These are phyloP conservation scores for Diplodus puntazzo DNA, from an alignment of 2,797 vertebrate genomes.

Conservation along the genomic window DNA sequence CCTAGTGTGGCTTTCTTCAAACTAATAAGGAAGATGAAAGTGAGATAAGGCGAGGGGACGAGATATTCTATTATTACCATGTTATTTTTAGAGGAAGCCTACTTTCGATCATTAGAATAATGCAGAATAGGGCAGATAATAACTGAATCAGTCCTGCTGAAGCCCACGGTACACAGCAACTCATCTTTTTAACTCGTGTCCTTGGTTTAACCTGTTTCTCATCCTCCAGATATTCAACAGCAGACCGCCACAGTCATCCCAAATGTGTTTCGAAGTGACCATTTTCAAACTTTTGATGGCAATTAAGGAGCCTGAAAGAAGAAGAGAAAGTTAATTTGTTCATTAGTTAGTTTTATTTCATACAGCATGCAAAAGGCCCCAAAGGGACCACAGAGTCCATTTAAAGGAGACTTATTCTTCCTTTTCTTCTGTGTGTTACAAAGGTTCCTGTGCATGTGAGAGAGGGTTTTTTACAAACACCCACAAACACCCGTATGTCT, in stretches of 20 bases:
- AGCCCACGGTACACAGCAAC: background rate
- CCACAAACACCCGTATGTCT: too few relatives aligned
- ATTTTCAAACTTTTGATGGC: background rate
- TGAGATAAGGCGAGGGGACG: slow-evolving; percentile 12
- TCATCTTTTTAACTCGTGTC: background rate
- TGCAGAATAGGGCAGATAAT: slow-evolving; percentile 25
- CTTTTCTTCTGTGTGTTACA: too few relatives aligned
- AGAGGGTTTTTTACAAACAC: too few relatives aligned
- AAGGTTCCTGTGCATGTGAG: too few relatives aligned
- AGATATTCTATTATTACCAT: slow-evolving; percentile 32
- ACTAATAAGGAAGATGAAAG: slow-evolving; percentile 17
- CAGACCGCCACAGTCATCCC: slow-evolving; percentile 1
- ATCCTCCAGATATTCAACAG: background rate
- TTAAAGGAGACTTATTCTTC: background rate
- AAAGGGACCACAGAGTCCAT: slow-evolving; percentile 1
- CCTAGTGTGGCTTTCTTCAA: background rate
- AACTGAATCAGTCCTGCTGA: background rate
- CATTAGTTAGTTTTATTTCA: background rate
- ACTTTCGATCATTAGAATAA: slow-evolving; percentile 46
- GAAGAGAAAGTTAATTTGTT: background rate
- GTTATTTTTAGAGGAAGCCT: slow-evolving; percentile 49
- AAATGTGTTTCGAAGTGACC: background rate
- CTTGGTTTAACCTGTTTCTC: background rate
- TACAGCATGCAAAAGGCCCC: background rate
- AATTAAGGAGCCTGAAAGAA: background rate